Evolutionary conservation across 2,888 invertebrate genomes (phyloP), one percentile per base, ranked within the genome.

Genomic region (Cheilosia impressa): DNA sequence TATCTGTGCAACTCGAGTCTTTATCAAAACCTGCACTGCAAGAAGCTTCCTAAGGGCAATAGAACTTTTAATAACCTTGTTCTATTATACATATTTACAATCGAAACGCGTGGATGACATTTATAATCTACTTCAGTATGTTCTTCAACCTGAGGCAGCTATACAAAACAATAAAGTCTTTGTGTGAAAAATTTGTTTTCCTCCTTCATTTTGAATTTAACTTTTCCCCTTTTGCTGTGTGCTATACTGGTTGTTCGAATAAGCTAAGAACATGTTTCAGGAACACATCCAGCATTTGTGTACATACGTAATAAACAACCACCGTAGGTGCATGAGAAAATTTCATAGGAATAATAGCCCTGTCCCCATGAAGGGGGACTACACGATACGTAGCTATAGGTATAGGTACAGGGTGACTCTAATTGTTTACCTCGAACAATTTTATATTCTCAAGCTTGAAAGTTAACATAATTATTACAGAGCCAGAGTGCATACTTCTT

Each of bases 271-370:
- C 41, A 52, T 68, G 57, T 80, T 68, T 62, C 53, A 66, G 38
- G 24, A 62, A 62, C 55, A 68, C 31, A 73, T 62, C 41, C 66
- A 55, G 43, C 66, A 68, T 80, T 73, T 53, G 68, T 62, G 62
- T 22, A 66, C 72, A 63, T 47, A 45, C 62, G 45, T 68, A 73
- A 73, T 73, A 73, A 62, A 73, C 65, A 66, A 79, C 55, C 68
- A 41, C 41, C 52, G 27, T 62, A 62, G 31, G 9, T 31, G 9
- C 63, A 73, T 50, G 47, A 62, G 68, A 60, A 66, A 55, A 19
- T 66, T 60, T 47, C 62, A 73, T 41, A 55, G 43, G 47, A 41
- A 52, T 60, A 71, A 60, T 71, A 71, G 38, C 52, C 52, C 19
- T 17, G 4, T 17, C 38, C 15, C 34, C 24, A 17, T 52, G 22